Evolutionary conservation across 2,888 invertebrate genomes (phyloP), one percentile per base, ranked within the genome.

Genomic region (Sinohyriopsis cumingii): DNA sequence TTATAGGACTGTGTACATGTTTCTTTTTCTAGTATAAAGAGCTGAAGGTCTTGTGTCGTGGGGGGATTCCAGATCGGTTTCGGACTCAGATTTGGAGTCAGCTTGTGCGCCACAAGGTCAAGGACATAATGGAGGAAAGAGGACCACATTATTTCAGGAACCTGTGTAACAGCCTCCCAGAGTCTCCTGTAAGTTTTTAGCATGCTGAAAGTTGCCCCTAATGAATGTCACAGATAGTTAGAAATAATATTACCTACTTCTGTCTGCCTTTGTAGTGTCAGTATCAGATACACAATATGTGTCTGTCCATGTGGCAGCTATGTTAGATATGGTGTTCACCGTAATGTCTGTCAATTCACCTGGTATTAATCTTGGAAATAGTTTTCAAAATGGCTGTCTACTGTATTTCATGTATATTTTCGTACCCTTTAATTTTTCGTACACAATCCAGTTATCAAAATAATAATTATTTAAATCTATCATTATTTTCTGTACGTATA

Each of bases 81-180:
- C 81, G 92, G 15, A 84, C 87, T 33, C 87, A 88, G 56, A 88
- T 92, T 28, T 92, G 92, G 92, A 83, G 87, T 33, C 82, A 87
- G 24, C 83, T 92, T 20, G 89, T 91, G 19, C 83, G 89, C 65
- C 85, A 86, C 69, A 86, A 90, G 71, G 87, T 90, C 20, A 75
- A 79, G 20, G 91, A 91, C 72, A 79, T 91, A 59, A 90, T 90
- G 71, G 80, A 84, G 28, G 88, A 89, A 33, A 90, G 89, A 80
- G 91, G 91, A 63, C 87, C 86, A 25, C 89, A 91, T 81, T 91
- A 91, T 82, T 91, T 87, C 85, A 86, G 89, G 59, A 90, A 90
- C 78, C 84, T 91, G 55, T 90, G 90, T 80, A 90, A 88, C 77
- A 80, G 86, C 63, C 83, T 89, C 15, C 88, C 89, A 57, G 91